A percentile compares a stretch with the other conserved stretches of the same genome.
These are phyloP conservation scores for Watersipora subatra DNA, from an alignment of 1,140 invertebrate species.

Conservation along the genomic window DNA sequence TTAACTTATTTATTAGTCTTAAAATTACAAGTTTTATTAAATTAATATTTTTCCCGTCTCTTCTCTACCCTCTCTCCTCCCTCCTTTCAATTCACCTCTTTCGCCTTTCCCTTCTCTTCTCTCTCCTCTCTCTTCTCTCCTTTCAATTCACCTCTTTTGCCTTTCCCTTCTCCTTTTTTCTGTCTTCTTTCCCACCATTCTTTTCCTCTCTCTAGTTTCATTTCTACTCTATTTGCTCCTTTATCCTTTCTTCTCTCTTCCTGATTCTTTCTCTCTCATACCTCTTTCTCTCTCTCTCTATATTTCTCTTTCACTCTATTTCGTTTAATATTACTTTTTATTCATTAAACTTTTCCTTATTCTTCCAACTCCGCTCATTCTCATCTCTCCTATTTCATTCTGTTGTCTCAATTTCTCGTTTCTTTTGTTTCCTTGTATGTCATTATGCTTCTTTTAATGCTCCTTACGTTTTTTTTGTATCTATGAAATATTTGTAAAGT, in stretches of 20 bases:
- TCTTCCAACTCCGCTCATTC: not conserved
- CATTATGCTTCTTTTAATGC: too few species aligned
- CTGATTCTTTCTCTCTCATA: not conserved
- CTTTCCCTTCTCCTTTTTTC: conserved; percentile 1
- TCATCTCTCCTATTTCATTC: too few species aligned
- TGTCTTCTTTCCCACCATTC: not conserved
- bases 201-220: conserved; percentile 3
- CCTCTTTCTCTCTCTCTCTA: not conserved
- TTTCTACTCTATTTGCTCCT: not conserved
- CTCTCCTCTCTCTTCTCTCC: too few species aligned
- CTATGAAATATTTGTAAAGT: too few species aligned
- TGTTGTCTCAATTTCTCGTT: too few species aligned
- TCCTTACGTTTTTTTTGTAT: too few species aligned
- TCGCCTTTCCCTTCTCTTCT: not conserved
- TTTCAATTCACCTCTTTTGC: not conserved
- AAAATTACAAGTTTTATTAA: too few species aligned
- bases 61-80: too few species aligned
- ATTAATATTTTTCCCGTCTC: too few species aligned
- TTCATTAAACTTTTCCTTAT: not conserved
- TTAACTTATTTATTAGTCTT: too few species aligned
- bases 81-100: not conserved
- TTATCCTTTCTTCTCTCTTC: not conserved
- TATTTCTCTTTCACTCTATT: conserved; percentile 2
- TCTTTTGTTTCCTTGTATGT: too few species aligned
- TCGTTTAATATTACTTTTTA: not conserved